Percentiles rank a stretch among this genome's conserved stretches.
These are phyloP conservation scores for Nipponia nippon DNA, from an alignment of 2,113 vertebrate species.

Conservation along the genomic window DNA sequence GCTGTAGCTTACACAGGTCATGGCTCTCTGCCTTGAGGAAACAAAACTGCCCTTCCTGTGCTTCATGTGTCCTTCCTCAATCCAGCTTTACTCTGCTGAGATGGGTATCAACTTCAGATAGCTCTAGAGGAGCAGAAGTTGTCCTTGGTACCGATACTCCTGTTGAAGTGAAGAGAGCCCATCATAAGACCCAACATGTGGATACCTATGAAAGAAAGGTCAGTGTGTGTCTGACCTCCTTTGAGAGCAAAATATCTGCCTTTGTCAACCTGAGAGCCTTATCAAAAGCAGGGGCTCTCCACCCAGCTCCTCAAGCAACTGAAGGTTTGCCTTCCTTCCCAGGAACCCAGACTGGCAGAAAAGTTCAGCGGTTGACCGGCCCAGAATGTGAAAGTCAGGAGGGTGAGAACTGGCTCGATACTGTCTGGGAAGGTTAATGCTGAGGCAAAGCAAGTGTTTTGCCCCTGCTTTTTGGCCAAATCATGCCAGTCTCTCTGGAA, in stretches of 20 bases:
- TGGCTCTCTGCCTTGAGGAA: not conserved
- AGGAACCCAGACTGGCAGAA: not conserved
- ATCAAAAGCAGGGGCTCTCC: not conserved
- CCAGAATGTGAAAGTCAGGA: not conserved
- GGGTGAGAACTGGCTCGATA: not conserved
- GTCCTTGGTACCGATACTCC: not conserved
- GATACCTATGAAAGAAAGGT: not conserved
- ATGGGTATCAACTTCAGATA: not conserved
- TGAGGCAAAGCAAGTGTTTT: not conserved
- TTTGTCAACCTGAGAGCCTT: not conserved
- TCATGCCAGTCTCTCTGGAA: not conserved
- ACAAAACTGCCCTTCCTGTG: not conserved
- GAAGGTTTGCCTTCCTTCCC: not conserved
- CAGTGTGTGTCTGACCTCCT: not conserved
- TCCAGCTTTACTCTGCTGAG: not conserved
- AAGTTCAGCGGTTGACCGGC: not conserved
- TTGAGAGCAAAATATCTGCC: not conserved
- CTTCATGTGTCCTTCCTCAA: not conserved
- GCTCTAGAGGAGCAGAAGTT: not conserved
- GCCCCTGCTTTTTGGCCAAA: not conserved
- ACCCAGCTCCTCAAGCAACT: not conserved
- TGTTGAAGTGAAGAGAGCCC: not conserved
- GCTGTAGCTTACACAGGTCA: not conserved
- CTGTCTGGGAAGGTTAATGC: not conserved
- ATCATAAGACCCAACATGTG: not conserved